These are phyloP conservation scores for Cryptophagus acutangulus DNA, from an alignment of 2,888 invertebrate genomes.

Conservation along the genomic window DNA sequence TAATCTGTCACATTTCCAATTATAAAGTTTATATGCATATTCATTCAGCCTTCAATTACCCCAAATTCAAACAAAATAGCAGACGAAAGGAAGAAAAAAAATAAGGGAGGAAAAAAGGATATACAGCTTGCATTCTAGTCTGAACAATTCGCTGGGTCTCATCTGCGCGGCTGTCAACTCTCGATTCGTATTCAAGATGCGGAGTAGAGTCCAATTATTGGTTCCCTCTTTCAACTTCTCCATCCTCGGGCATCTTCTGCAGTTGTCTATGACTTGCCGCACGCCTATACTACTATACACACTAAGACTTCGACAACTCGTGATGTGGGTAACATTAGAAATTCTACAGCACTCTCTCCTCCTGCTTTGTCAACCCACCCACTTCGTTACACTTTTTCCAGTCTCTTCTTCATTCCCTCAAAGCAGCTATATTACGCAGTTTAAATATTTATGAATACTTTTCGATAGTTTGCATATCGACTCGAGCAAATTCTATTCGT, in stretches of 20 bases:
- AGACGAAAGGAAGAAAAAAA: too few species aligned
- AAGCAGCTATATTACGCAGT: slow-evolving; percentile 22
- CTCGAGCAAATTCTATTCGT: too few species aligned
- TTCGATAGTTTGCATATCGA: too few species aligned
- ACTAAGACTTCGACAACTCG: slow-evolving; percentile 30
- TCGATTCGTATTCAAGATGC: slow-evolving; percentile 26
- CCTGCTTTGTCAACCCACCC: slow-evolving; percentile 15
- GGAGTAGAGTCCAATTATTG: slow-evolving; percentile 27
- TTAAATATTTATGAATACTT: slow-evolving; percentile 1
- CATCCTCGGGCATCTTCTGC: slow-evolving; percentile 23
- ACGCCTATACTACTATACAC: too few species aligned
- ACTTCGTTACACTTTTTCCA: slow-evolving; percentile 23
- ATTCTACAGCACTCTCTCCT: slow-evolving; percentile 16
- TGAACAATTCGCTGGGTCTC: slow-evolving; percentile 32
- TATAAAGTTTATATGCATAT: slow-evolving; percentile 24
- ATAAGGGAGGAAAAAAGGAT: slow-evolving; percentile 20
- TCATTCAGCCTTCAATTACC: slow-evolving; percentile 22
- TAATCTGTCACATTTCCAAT: slow-evolving; percentile 22
- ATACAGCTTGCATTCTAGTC: slow-evolving; percentile 20
- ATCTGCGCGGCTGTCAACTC: slow-evolving; percentile 21
- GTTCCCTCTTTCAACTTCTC: slow-evolving; percentile 27
- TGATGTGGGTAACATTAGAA: slow-evolving; percentile 28
- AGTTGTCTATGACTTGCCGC: slow-evolving; percentile 17
- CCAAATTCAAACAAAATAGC: slow-evolving; percentile 18
- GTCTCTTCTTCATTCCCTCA: too few species aligned